phyloP scores from a whole-genome alignment of 2,797 vertebrate genomes.

The Coregonus sp. region DNA sequence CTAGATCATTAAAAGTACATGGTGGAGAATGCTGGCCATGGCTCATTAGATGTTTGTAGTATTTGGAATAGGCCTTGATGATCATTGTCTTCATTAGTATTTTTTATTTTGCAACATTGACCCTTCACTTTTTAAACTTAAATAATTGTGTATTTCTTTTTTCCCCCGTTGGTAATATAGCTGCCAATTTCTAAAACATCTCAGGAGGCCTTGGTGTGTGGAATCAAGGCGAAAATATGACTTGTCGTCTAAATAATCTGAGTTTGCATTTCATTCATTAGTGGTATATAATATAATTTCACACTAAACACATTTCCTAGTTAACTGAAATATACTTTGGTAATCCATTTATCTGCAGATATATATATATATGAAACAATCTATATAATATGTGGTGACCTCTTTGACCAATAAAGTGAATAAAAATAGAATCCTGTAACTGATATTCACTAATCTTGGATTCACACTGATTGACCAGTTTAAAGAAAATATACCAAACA shows the following conservation, averaged over 20 bases:
- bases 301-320: slow-evolving; percentile 41
- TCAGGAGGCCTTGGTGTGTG: slow-evolving; percentile 19
- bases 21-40: too few relatives aligned
- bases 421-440: slow-evolving; percentile 70
- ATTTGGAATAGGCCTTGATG: too few relatives aligned
- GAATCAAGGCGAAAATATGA: slow-evolving; percentile 18
- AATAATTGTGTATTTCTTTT: too few relatives aligned
- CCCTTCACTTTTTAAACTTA: too few relatives aligned
- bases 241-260: slow-evolving; percentile 20
- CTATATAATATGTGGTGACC: slow-evolving; percentile 55
- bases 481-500: slow-evolving; percentile 57
- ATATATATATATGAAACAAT: slow-evolving; percentile 40
- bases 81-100: too few relatives aligned
- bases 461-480: slow-evolving; percentile 65
- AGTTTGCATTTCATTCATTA: slow-evolving; percentile 66
- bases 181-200: slow-evolving; percentile 32
- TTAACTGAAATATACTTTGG: slow-evolving; percentile 77
- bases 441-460: slow-evolving; percentile 63
- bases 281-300: slow-evolving; percentile 48
- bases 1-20: too few relatives aligned
- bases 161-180: slow-evolving; percentile 9
- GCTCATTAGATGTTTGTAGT: too few relatives aligned
- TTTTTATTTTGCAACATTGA: too few relatives aligned
- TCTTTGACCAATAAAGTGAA: slow-evolving; percentile 50
- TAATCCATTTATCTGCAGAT: slow-evolving; percentile 65